Conservation (phyloP, 2,797 vertebrate species). For the Cryptoblepharus egeriae region DNA sequence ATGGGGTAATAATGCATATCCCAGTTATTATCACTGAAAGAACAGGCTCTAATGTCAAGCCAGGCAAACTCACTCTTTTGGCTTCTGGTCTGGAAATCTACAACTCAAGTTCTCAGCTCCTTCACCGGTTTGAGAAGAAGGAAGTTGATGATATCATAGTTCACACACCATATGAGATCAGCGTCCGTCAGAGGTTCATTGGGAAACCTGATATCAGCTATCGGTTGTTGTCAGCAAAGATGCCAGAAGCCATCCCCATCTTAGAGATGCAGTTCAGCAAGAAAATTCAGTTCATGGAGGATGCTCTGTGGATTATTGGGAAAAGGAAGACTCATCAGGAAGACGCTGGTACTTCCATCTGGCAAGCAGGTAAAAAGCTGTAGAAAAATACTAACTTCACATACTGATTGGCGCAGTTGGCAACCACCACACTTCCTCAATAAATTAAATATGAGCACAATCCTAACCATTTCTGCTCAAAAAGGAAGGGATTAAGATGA, state of each 20-base stretch:
- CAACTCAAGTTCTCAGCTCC: conserved; percentile 77
- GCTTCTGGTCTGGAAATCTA: conserved; percentile 87
- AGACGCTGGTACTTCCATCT: conserved; percentile 71
- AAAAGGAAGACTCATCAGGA: conserved; percentile 72
- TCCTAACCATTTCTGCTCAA: no score
- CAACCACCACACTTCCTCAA: neutral
- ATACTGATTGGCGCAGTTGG: neutral
- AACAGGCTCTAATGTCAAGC: conserved; percentile 79
- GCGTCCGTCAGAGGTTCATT: conserved; percentile 88
- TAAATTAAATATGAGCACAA: neutral
- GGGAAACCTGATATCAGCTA: conserved; percentile 88
- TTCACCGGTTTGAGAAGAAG: conserved; percentile 85
- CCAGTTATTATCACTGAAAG: conserved; percentile 85
- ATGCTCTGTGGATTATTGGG: conserved; percentile 77
- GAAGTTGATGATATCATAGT: conserved; percentile 91
- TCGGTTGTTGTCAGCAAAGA: conserved; percentile 87
- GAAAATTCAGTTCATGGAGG: conserved; percentile 85
- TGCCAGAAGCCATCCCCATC: conserved; percentile 85
- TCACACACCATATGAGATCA: conserved; percentile 88
- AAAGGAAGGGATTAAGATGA: neutral
- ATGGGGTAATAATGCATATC: conserved; percentile 81
- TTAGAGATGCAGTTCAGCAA: conserved; percentile 88
- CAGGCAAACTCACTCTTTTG: conserved; percentile 83
- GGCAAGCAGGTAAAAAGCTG: conserved; percentile 80
- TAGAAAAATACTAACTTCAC: neutral